Evolutionary conservation across 2,113 vertebrate genomes (phyloP).

Genomic region (Hypanus sabinus): DNA sequence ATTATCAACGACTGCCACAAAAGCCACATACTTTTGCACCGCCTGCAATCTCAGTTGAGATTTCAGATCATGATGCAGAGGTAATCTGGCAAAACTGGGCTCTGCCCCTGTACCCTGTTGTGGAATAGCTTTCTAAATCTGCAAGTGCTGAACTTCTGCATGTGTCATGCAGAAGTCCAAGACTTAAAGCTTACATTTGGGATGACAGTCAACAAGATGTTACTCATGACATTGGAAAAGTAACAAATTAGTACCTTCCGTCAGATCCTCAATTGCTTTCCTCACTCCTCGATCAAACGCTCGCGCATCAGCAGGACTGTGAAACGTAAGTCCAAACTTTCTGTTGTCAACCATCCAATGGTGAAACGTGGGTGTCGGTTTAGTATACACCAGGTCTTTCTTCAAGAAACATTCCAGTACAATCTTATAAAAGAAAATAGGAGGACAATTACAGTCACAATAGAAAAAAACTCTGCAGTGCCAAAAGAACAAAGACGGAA

Average conservation of each 20-base stretch:
- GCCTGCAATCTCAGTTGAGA: no score
- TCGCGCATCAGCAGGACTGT: conserved; percentile 90
- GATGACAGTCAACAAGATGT: no score
- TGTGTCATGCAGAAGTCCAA: no score
- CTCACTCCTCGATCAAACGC: conserved; percentile 95
- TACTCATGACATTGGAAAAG: no score
- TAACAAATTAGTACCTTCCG: conserved; percentile 71
- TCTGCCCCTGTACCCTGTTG: no score
- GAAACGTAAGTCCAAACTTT: conserved; percentile 90
- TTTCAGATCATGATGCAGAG: no score
- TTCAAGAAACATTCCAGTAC: conserved; percentile 91
- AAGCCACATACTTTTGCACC: no score
- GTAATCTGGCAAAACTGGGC: no score
- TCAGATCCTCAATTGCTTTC: conserved; percentile 94
- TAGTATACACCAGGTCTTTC: conserved; percentile 93
- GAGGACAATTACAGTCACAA: background rate
- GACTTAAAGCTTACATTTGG: no score
- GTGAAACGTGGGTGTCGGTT: conserved; percentile 98
- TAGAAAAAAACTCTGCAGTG: background rate
- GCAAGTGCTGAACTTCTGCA: no score
- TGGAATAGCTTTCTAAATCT: no score
- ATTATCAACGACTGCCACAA: no score
- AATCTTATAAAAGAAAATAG: conserved; percentile 62
- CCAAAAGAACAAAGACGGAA: background rate
- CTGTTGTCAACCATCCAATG: conserved; percentile 96